A percentile compares a stretch with the other conserved stretches of the same genome.
Conservation (phyloP, 2,888 invertebrate species). For the Ypsolopha scabrella region DNA sequence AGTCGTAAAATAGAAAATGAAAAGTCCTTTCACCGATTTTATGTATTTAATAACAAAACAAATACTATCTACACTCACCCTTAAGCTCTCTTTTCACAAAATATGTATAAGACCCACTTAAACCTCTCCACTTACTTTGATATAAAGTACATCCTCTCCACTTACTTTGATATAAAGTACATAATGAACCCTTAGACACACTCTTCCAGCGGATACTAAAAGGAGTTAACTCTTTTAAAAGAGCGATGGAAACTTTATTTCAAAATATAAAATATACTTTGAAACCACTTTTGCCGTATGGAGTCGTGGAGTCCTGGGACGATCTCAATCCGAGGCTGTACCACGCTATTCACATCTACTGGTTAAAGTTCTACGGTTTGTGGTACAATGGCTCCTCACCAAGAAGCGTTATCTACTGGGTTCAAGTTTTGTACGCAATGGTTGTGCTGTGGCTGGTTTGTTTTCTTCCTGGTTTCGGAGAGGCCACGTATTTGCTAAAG, state of each 20-base stretch:
- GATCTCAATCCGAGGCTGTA: constrained; percentile 51
- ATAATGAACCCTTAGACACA: constrained; percentile 33
- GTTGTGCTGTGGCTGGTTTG: constrained; percentile 56
- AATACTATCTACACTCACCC: constrained; percentile 18
- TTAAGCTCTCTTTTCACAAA: constrained; percentile 32
- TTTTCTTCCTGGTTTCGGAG: constrained; percentile 66
- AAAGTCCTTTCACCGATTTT: neutral
- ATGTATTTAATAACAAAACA: constrained; percentile 9
- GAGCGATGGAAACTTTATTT: neutral
- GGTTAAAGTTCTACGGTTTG: constrained; percentile 63
- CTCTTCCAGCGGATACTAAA: constrained; percentile 30
- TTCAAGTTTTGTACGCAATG: constrained; percentile 39
- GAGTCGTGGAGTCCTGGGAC: constrained; percentile 49
- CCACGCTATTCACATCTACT: constrained; percentile 58
- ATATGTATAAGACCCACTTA: constrained; percentile 45
- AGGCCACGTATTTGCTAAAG: constrained; percentile 76
- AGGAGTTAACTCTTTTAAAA: constrained; percentile 8
- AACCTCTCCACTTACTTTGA: constrained; percentile 26
- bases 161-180: constrained; percentile 28
- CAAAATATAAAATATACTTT: constrained; percentile 14
- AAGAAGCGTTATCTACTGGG: constrained; percentile 38
- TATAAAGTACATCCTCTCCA: constrained; percentile 30
- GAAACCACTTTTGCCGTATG: constrained; percentile 41
- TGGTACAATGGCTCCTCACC: constrained; percentile 50
- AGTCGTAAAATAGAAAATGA: neutral